Base-by-base conservation (phyloP, 2,888 invertebrate genomes). In the Polydrusus pterygomalis region DNA sequence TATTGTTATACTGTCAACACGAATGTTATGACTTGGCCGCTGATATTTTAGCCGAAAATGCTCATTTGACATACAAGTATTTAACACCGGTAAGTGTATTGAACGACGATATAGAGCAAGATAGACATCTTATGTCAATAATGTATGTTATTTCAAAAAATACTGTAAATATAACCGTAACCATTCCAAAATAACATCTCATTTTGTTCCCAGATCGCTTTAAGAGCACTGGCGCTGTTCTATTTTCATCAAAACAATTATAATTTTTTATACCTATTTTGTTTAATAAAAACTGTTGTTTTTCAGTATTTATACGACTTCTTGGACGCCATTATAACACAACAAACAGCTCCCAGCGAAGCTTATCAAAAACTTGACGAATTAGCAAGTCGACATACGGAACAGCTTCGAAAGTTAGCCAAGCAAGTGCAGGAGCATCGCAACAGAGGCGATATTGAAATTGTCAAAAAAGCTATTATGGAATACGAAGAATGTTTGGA, bases 1-100 rank as follows among this genome's bases (percentile, higher is more conserved):
- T 99, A 54, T 89, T 99, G 3, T 89, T 98, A 0, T 99, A 99
- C 86, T 97, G 98, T 86, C 98, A 97, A 87, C 97, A 98, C 87
- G 98, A 98, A 88, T 97, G 98, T 86, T 98, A 95, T 85, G 99
- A 99, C 87, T 89, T 99, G 76, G 99, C 99, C 10, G 99, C 99
- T 0, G 99, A 99, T 88, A 96, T 99, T 45, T 87, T 99, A 78
- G 99, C 99, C 7, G 99, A 99, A 88, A 98, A 99, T 88, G 96
- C 97, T 7, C 96, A 98, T 85, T 92, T 98, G 70, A 98, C 98
- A 0, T 97, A 97, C 85, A 98, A 98, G 88, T 97, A 96, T 87
- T 89, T 99, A 69, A 95, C 96, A 8, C 95, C 96, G 77, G 95
- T 94, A 89, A 74, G 64, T n/a, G 5, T 40, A 40, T 10, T 10